Percentiles rank a stretch among this genome's conserved stretches.
Evolutionary conservation across 2,797 vertebrate genomes (phyloP).

Genomic region (Corythornis leucogaster): DNA sequence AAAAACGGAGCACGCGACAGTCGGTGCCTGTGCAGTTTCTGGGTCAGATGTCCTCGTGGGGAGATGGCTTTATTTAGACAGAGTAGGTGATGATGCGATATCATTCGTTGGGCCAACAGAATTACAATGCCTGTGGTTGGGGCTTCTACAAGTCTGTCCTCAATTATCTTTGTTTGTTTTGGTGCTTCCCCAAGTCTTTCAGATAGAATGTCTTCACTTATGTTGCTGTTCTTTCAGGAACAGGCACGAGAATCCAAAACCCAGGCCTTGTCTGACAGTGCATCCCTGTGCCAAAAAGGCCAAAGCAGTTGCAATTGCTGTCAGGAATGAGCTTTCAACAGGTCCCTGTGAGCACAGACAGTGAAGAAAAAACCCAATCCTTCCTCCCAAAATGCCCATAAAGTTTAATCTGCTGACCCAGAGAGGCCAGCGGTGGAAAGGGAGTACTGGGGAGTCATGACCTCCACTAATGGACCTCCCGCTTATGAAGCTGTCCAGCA

Average conservation of each 20-base stretch:
- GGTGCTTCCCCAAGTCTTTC: constrained; percentile 22
- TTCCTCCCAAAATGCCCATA: not conserved
- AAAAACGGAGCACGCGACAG: rapidly evolving
- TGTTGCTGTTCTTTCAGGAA: constrained; percentile 25
- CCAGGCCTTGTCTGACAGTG: not conserved
- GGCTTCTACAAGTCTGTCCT: not conserved
- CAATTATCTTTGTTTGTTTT: not conserved
- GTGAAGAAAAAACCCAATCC: not conserved
- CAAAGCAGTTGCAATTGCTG: not conserved
- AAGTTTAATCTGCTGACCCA: not conserved
- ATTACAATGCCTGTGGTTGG: constrained; percentile 9
- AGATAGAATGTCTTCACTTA: not conserved
- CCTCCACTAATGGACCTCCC: not conserved
- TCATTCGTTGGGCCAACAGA: not conserved
- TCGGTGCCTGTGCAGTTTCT: not conserved
- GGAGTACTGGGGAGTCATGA: not conserved
- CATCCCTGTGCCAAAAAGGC: not conserved
- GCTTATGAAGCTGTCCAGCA: not conserved
- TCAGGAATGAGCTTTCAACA: constrained; percentile 36
- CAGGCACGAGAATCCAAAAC: not conserved
- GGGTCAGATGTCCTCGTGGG: not conserved
- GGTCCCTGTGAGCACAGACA: not conserved
- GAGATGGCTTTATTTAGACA: constrained; percentile 26
- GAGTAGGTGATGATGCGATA: constrained; percentile 3
- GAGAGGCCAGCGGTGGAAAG: not conserved